Evolutionary conservation across 2,113 vertebrate species (phyloP).

Genomic region (Orientallactaga bullata): DNA sequence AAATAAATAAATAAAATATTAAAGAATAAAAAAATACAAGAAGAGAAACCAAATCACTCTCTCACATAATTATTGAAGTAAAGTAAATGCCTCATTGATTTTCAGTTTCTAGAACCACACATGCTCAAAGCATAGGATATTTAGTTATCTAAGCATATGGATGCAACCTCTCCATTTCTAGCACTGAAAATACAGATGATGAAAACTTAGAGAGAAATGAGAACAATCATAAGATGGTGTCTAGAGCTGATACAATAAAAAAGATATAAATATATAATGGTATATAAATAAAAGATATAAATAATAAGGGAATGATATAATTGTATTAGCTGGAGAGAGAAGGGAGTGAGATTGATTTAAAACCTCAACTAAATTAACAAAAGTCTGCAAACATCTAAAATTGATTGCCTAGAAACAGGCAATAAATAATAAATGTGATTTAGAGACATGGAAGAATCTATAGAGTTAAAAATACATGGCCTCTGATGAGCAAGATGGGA

Average conservation of each 20-base stretch:
- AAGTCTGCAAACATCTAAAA: conserved; percentile 27
- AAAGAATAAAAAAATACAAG: neutral
- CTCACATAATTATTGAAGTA: neutral
- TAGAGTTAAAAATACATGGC: neutral
- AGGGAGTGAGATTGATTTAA: conserved; percentile 8
- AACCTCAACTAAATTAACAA: conserved; percentile 10
- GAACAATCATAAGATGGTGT: neutral
- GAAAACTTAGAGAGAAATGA: neutral
- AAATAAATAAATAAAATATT: no score
- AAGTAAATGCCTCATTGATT: neutral
- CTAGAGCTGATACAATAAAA: neutral
- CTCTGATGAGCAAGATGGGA: neutral
- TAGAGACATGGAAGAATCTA: neutral
- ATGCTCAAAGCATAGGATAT: neutral
- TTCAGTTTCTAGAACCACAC: conserved; percentile 28
- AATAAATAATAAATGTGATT: neutral
- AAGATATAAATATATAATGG: neutral
- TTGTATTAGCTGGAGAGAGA: neutral
- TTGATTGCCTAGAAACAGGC: conserved; percentile 20
- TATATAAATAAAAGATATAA: conserved; percentile 2
- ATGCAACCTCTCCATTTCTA: neutral
- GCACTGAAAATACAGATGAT: neutral
- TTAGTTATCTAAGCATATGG: neutral
- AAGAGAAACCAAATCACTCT: neutral
- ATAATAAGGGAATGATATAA: neutral